Percentiles rank a stretch among this genome's conserved stretches.
phyloP scores from a whole-genome alignment of 2,113 vertebrate genomes.

The Python bivittatus region DNA sequence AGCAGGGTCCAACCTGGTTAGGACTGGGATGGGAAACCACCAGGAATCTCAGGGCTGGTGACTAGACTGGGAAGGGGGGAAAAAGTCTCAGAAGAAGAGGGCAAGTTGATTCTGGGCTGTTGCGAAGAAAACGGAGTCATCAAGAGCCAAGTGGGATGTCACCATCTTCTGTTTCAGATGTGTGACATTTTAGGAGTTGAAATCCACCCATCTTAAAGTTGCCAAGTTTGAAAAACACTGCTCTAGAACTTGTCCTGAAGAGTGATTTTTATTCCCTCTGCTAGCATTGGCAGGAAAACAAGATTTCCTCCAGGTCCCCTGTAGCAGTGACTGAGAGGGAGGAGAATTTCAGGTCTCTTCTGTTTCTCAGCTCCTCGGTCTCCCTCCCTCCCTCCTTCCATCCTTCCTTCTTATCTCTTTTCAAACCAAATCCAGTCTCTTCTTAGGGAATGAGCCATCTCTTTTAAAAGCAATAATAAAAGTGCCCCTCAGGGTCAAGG shows the following conservation, averaged over 20 bases:
- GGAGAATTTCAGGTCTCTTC: background rate
- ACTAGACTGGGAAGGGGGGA: background rate
- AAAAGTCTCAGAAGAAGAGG: background rate
- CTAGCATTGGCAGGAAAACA: background rate
- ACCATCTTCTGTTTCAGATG: background rate
- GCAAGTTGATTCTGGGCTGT: background rate
- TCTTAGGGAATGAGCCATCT: constrained; percentile 24
- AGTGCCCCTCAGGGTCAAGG: background rate
- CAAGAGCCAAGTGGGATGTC: background rate
- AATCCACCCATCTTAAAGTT: background rate
- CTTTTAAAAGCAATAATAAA: constrained; percentile 29
- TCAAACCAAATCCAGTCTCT: background rate
- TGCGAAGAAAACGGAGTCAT: background rate
- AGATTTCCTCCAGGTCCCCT: background rate
- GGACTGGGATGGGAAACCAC: background rate
- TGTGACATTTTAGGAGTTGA: too few species aligned
- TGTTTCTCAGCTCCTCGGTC: background rate
- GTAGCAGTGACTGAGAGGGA: background rate
- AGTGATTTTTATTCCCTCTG: background rate
- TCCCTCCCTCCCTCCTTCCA: background rate
- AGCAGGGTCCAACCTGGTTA: background rate
- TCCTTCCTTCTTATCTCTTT: background rate
- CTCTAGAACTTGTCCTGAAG: background rate
- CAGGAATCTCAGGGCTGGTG: background rate
- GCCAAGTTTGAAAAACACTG: background rate